A percentile compares a stretch with the other conserved stretches of the same genome.
Evolutionary conservation across 2,888 invertebrate species (phyloP).

Genomic region (Hypsopygia costalis): DNA sequence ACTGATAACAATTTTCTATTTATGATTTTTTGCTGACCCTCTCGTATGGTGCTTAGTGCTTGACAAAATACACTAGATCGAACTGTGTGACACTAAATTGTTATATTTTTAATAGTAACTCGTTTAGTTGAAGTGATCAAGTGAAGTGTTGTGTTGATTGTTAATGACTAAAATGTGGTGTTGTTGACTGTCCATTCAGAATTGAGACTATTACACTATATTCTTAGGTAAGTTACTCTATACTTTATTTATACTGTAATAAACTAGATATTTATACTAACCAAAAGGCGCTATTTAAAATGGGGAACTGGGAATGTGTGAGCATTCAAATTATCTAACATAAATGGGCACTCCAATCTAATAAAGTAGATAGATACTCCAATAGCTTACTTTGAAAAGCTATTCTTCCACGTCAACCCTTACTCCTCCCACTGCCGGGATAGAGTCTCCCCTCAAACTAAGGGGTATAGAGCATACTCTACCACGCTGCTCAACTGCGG

Average conservation of each 20-base stretch:
- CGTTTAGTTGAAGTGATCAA: constrained; percentile 31
- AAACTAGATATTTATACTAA: too few species aligned
- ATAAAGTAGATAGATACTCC: too few species aligned
- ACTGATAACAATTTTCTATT: constrained; percentile 73
- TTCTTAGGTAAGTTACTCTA: constrained; percentile 13
- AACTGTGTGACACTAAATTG: constrained; percentile 22
- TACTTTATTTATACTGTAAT: background rate
- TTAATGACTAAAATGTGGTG: constrained; percentile 49
- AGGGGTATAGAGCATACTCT: too few species aligned
- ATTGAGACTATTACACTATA: constrained; percentile 15
- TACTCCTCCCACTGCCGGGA: too few species aligned
- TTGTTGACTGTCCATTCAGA: constrained; percentile 28
- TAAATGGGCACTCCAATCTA: too few species aligned
- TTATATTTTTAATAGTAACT: constrained; percentile 19
- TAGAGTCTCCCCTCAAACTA: too few species aligned
- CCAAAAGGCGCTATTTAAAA: too few species aligned
- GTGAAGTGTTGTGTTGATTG: constrained; percentile 55
- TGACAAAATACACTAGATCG: constrained; percentile 23
- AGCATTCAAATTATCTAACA: too few species aligned
- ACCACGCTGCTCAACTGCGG: too few species aligned
- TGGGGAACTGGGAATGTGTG: too few species aligned
- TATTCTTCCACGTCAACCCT: too few species aligned
- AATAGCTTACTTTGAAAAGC: too few species aligned
- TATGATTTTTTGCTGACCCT: constrained; percentile 63
- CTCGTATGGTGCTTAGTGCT: constrained; percentile 41